phyloP scores from a whole-genome alignment of 2,888 invertebrate genomes.

The Blastobasis adustella region DNA sequence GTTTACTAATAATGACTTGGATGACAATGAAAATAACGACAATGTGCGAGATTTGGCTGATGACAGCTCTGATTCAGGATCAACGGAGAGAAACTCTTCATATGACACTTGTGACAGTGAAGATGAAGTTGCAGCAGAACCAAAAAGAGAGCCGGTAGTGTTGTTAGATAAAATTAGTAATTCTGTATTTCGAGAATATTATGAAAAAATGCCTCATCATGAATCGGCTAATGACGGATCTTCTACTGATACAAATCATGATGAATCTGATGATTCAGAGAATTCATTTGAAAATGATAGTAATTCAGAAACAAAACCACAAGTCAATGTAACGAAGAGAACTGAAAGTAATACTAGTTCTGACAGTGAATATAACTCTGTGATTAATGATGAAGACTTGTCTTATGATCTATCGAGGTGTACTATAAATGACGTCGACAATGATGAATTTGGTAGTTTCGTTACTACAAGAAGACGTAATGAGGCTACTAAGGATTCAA shows the following conservation, averaged over 20 bases:
- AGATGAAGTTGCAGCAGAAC: slow-evolving; percentile 5
- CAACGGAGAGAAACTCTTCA: slow-evolving; percentile 30
- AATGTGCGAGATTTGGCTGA: neutral
- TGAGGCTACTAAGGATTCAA: slow-evolving; percentile 37
- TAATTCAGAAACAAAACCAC: no score
- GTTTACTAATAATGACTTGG: slow-evolving; percentile 9
- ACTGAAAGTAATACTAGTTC: neutral
- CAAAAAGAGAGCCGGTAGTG: slow-evolving; percentile 31
- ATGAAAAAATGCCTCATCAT: slow-evolving; percentile 23
- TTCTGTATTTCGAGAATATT: slow-evolving; percentile 40
- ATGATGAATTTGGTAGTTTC: slow-evolving; percentile 44
- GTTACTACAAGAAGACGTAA: slow-evolving; percentile 57
- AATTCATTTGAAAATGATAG: neutral
- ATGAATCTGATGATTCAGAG: neutral
- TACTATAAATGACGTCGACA: slow-evolving; percentile 14
- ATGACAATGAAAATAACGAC: slow-evolving; percentile 3
- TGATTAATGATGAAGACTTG: slow-evolving; percentile 11
- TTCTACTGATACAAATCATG: neutral
- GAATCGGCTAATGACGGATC: slow-evolving; percentile 2
- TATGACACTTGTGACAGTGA: slow-evolving; percentile 55
- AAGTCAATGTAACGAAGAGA: no score
- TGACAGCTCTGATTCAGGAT: neutral
- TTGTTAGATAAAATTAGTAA: slow-evolving; percentile 39
- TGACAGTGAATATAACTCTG: slow-evolving; percentile 2
- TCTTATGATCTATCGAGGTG: slow-evolving; percentile 13